Evolutionary conservation across 2,888 invertebrate species (phyloP).

Genomic region (Harpagoxenus sublaevis): DNA sequence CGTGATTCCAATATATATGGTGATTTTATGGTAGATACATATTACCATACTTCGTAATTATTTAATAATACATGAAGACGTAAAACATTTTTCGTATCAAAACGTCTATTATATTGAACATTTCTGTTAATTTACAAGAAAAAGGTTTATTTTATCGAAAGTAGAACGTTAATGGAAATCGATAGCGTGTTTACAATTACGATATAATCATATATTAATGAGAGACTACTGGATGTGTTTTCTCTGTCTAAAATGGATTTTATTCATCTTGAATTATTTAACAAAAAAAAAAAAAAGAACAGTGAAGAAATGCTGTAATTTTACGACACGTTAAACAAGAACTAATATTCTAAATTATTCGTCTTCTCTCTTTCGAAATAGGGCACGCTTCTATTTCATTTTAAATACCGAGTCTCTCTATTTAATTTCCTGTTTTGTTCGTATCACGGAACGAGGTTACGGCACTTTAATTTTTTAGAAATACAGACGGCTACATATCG

Average conservation of each 20-base stretch:
- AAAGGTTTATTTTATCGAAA: neutral
- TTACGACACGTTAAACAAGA: constrained; percentile 6
- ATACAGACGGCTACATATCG: constrained; percentile 12
- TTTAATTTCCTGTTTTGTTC: constrained; percentile 25
- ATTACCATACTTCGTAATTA: neutral
- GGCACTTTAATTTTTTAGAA: constrained; percentile 3
- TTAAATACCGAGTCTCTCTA: constrained; percentile 27
- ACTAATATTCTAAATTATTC: constrained; percentile 32
- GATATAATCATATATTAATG: neutral
- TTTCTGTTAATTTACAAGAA: neutral
- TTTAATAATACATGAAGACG: neutral
- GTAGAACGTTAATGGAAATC: neutral
- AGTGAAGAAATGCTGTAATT: neutral
- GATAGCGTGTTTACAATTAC: neutral
- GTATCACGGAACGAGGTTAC: neutral
- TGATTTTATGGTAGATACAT: constrained; percentile 19
- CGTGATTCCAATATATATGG: constrained; percentile 1
- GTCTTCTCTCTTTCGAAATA: neutral
- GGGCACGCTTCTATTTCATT: constrained; percentile 4
- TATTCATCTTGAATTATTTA: neutral
- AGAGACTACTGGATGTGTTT: neutral
- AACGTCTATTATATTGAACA: neutral
- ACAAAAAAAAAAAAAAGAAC: neutral
- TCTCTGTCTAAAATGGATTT: neutral
- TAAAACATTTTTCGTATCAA: neutral